These are phyloP conservation scores for Xenopus laevis DNA, from an alignment of 2,113 vertebrate species.

Conservation along the genomic window DNA sequence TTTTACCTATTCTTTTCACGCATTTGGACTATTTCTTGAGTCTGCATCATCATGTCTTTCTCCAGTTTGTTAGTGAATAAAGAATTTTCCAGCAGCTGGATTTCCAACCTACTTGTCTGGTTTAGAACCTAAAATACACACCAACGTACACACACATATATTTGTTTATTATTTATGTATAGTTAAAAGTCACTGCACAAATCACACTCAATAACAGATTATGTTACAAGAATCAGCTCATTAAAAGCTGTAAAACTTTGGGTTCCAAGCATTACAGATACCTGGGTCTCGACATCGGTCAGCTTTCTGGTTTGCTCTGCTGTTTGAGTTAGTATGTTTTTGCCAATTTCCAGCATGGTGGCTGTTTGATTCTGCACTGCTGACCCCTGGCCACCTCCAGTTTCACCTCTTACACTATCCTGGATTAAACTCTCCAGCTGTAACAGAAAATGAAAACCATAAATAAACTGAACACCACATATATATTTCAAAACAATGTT, in stretches of 20 bases:
- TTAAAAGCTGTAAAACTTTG: conserved; percentile 12
- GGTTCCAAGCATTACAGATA: conserved; percentile 26
- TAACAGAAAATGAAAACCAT: conserved; percentile 3
- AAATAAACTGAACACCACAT: too few relatives aligned
- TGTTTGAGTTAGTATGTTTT: conserved; percentile 67
- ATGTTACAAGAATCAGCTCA: too few relatives aligned
- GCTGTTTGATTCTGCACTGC: conserved; percentile 64
- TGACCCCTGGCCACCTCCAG: conserved; percentile 60
- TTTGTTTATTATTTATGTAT: too few relatives aligned
- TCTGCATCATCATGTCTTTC: conserved; percentile 73
- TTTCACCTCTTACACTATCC: conserved; percentile 62
- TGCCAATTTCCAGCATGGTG: conserved; percentile 69
- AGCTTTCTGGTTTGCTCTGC: conserved; percentile 73
- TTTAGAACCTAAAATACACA: conserved; percentile 65
- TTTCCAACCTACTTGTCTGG: conserved; percentile 74
- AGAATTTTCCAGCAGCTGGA: conserved; percentile 75
- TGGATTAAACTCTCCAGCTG: conserved; percentile 72
- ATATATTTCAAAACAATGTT: too few relatives aligned
- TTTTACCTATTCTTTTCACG: conserved; percentile 72
- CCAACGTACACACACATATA: not conserved
- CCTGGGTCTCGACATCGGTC: conserved; percentile 70
- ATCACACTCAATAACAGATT: too few relatives aligned
- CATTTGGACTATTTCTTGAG: conserved; percentile 70
- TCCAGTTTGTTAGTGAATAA: conserved; percentile 72
- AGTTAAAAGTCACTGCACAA: too few relatives aligned